These are phyloP conservation scores for Coccyzus lansbergi DNA, from an alignment of 2,797 vertebrate genomes.

Conservation along the genomic window DNA sequence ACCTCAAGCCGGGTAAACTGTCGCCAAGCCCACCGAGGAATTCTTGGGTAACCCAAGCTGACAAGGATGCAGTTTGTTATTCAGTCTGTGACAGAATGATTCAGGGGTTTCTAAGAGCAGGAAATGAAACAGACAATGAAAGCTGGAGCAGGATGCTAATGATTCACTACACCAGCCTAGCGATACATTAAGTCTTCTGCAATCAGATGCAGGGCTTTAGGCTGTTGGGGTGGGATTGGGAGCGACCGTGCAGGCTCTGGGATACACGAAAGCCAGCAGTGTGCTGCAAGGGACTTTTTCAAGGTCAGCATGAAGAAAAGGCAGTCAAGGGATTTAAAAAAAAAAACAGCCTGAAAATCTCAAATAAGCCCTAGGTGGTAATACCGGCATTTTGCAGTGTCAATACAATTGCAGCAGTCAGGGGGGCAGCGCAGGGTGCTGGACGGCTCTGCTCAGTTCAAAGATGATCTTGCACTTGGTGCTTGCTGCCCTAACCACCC, in stretches of 20 bases:
- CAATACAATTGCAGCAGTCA: not conserved
- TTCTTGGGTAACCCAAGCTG: conserved; percentile 47
- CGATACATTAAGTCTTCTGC: conserved; percentile 64
- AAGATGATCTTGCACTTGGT: not conserved
- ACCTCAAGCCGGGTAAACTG: not conserved
- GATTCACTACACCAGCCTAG: conserved; percentile 68
- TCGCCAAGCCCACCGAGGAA: conserved; percentile 25
- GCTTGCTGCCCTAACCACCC: not conserved
- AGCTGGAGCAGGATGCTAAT: conserved; percentile 70
- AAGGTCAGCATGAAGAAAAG: conserved; percentile 29
- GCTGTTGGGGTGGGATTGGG: conserved; percentile 14
- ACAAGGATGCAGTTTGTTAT: conserved; percentile 59
- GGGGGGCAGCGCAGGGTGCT: not conserved
- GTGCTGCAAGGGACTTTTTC: not conserved
- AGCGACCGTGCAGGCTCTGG: not conserved
- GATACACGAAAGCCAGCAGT: not conserved
- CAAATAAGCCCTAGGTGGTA: not conserved
- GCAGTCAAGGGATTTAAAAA: not conserved
- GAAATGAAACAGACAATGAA: conserved; percentile 72
- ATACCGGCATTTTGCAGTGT: not conserved
- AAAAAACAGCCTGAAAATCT: not conserved
- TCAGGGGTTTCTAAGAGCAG: conserved; percentile 70
- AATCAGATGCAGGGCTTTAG: conserved; percentile 25
- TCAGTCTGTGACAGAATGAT: conserved; percentile 64
- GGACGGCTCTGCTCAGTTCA: not conserved